Conservation (phyloP, 2,888 invertebrate species). For the Brenthis daphne region DNA sequence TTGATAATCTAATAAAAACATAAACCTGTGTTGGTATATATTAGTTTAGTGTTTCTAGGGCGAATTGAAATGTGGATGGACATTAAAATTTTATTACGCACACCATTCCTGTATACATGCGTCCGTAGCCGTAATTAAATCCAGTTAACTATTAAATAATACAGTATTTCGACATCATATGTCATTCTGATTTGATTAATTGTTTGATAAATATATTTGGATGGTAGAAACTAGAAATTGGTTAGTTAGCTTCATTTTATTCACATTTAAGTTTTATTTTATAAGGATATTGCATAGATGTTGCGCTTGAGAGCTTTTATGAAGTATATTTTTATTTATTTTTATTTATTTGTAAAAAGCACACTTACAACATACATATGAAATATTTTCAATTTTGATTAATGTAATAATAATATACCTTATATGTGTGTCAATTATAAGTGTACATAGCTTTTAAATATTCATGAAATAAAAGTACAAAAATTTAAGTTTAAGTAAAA, state of each 20-base stretch:
- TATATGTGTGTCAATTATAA: no score
- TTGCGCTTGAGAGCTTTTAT: no score
- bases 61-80: constrained; percentile 45
- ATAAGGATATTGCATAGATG: not conserved
- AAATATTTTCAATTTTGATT: no score
- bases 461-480: no score
- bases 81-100: constrained; percentile 47
- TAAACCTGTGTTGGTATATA: constrained; percentile 27
- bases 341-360: no score
- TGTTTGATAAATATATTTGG: constrained; percentile 9
- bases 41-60: constrained; percentile 39
- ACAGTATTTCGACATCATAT: constrained; percentile 19
- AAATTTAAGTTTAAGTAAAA: no score
- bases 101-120: constrained; percentile 38
- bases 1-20: constrained; percentile 26
- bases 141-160: constrained; percentile 36
- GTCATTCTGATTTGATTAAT: constrained; percentile 15
- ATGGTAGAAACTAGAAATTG: not conserved
- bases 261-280: not conserved
- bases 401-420: no score
- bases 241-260: not conserved
- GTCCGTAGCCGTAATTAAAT: constrained; percentile 35
- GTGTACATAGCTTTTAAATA: no score
- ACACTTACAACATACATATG: no score
- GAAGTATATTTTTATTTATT: not conserved